Evolutionary conservation across 2,797 vertebrate genomes (phyloP).

Genomic region (Orestias chungarensis): DNA sequence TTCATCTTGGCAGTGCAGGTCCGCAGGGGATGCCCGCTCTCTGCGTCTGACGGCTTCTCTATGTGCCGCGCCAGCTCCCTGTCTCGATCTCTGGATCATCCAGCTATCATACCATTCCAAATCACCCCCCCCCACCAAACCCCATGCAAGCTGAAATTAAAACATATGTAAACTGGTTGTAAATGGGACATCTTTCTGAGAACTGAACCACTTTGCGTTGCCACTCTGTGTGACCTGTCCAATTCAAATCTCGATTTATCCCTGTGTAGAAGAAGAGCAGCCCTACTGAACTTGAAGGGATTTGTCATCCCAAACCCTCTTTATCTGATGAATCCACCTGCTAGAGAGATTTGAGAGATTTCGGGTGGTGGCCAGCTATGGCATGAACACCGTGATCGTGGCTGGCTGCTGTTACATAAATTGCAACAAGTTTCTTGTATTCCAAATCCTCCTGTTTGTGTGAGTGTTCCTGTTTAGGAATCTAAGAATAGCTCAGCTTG

Average conservation of each 20-base stretch:
- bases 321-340: constrained; percentile 82
- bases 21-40: constrained; percentile 75
- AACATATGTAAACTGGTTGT: constrained; percentile 60
- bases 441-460: constrained; percentile 49
- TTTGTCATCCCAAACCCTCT: constrained; percentile 80
- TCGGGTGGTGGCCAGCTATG: constrained; percentile 58
- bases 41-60: constrained; percentile 74
- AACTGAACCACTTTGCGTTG: constrained; percentile 64
- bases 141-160: constrained; percentile 59
- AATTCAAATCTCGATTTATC: constrained; percentile 76
- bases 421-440: constrained; percentile 50
- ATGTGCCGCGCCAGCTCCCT: constrained; percentile 66
- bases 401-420: constrained; percentile 44
- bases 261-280: constrained; percentile 67
- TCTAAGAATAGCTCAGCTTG: constrained; percentile 64
- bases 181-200: constrained; percentile 63
- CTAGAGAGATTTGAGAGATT: constrained; percentile 79
- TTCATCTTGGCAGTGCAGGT: constrained; percentile 79
- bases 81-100: constrained; percentile 67
- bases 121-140: constrained; percentile 58
- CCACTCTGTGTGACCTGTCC: constrained; percentile 71
- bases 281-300: constrained; percentile 76
- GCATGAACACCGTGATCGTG: constrained; percentile 57
- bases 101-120: constrained; percentile 67
- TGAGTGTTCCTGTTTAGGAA: constrained; percentile 28